Evolutionary conservation across 2,888 invertebrate genomes (phyloP).

Genomic region (Carpatolechia fugitivella): DNA sequence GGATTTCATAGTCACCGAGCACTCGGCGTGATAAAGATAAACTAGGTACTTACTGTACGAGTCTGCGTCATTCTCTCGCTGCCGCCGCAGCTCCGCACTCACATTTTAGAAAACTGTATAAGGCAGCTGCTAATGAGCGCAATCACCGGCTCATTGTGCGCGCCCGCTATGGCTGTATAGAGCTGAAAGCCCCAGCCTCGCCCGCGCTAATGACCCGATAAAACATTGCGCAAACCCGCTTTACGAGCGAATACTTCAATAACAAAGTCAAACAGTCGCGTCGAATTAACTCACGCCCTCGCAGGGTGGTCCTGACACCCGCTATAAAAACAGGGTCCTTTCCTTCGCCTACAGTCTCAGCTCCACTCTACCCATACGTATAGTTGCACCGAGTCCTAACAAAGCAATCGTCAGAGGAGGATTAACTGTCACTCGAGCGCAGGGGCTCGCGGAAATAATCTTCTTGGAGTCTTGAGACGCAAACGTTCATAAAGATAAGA

Average conservation of each 20-base stretch:
- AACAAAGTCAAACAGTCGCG: conserved; percentile 11
- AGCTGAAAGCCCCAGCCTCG: conserved; percentile 1
- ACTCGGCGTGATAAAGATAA: background rate
- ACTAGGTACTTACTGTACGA: background rate
- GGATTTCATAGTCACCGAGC: background rate
- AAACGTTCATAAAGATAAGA: too few relatives aligned
- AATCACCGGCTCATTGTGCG: conserved; percentile 9
- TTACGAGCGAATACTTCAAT: conserved; percentile 15
- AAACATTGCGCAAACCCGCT: conserved; percentile 16
- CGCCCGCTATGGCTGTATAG: background rate
- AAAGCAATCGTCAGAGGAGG: background rate
- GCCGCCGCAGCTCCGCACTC: background rate
- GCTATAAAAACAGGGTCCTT: background rate
- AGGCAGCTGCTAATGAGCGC: conserved; percentile 14
- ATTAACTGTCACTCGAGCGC: background rate
- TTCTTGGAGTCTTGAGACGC: background rate
- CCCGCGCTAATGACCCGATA: conserved; percentile 15
- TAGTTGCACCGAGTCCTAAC: too few relatives aligned
- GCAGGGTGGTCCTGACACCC: conserved; percentile 4
- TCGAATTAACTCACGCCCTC: conserved; percentile 5
- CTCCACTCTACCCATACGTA: background rate
- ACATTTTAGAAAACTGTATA: conserved; percentile 9
- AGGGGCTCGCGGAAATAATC: background rate
- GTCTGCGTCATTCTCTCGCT: background rate
- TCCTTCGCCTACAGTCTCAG: background rate